Evolutionary conservation across 2,113 vertebrate genomes (phyloP).

Genomic region (Pedionomus torquatus): DNA sequence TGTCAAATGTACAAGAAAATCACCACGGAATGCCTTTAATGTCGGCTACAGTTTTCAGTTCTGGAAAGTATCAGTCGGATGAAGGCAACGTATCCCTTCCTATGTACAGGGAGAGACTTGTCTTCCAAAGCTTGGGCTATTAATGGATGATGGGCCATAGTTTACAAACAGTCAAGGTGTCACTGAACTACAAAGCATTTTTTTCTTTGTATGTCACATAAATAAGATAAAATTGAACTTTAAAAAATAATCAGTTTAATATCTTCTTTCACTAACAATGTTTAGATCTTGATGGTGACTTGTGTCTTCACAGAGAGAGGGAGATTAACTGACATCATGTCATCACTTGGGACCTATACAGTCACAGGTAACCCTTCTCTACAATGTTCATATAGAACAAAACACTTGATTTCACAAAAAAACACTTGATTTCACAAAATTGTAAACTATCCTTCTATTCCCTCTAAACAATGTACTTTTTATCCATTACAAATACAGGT

Average conservation of each 20-base stretch:
- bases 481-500: neutral
- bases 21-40: conserved; percentile 52
- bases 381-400: neutral
- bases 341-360: neutral
- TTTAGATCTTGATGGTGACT: neutral
- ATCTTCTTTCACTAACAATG: neutral
- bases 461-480: neutral
- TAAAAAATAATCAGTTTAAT: neutral
- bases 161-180: neutral
- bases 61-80: conserved; percentile 41
- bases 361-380: neutral
- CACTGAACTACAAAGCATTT: neutral
- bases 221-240: neutral
- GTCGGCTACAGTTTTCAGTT: conserved; percentile 1
- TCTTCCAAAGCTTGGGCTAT: neutral
- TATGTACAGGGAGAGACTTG: neutral
- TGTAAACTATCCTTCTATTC: neutral
- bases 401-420: neutral
- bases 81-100: neutral
- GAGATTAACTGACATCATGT: neutral
- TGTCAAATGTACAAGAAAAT: conserved; percentile 52
- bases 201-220: neutral
- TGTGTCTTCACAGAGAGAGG: neutral
- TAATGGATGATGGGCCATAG: neutral
- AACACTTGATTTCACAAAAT: neutral